Percentiles rank a stretch among this genome's conserved stretches.
phyloP scores from a whole-genome alignment of 2,888 invertebrate genomes.

The Helleia helle region DNA sequence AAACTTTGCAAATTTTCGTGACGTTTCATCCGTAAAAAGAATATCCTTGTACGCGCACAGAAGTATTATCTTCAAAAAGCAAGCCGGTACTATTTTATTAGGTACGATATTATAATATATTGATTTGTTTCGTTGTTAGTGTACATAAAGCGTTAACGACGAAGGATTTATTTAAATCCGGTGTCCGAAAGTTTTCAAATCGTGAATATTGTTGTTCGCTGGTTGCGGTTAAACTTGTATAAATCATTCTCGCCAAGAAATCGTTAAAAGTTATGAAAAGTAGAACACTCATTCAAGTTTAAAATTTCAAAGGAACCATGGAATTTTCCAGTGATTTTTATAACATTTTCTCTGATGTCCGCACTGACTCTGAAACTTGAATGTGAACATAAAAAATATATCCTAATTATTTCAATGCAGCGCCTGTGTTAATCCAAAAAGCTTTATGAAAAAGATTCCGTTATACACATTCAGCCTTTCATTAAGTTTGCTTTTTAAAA shows the following conservation, averaged over 20 bases:
- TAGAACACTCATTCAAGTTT: slow-evolving; percentile 10
- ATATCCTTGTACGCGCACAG: too few relatives aligned
- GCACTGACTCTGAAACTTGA: too few relatives aligned
- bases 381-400: background rate
- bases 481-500: background rate
- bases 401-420: slow-evolving; percentile 1
- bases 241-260: slow-evolving; percentile 9
- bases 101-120: too few relatives aligned
- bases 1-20: too few relatives aligned
- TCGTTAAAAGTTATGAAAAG: slow-evolving; percentile 12
- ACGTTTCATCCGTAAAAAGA: too few relatives aligned
- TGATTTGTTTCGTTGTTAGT: too few relatives aligned
- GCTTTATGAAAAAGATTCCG: slow-evolving; percentile 1
- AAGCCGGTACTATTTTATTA: too few relatives aligned
- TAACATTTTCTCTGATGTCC: background rate
- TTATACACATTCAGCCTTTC: background rate
- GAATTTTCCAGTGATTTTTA: background rate
- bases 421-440: background rate
- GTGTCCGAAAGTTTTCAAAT: slow-evolving; percentile 1
- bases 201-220: slow-evolving; percentile 11
- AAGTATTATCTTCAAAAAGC: too few relatives aligned
- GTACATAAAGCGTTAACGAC: background rate
- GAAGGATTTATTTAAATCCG: background rate
- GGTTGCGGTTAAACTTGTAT: slow-evolving; percentile 9
- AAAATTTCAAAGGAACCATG: slow-evolving; percentile 3